Percentiles rank a stretch among this genome's conserved stretches.
Evolutionary conservation across 1,140 invertebrate species (phyloP).

Genomic region (Bombus affinis): DNA sequence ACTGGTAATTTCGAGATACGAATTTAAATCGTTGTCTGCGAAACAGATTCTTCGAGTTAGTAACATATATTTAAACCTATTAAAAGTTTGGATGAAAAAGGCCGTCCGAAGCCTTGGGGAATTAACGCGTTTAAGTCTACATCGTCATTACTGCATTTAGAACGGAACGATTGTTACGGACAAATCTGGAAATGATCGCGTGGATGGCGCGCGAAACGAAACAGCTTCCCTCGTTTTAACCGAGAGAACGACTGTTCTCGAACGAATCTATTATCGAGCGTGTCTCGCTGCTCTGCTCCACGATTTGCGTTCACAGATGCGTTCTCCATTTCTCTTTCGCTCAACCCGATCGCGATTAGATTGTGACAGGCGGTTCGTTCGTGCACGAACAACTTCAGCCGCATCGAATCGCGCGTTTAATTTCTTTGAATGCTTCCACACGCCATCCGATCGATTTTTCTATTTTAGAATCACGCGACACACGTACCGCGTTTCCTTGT

Average conservation of each 20-base stretch:
- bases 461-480: slow-evolving; percentile 2
- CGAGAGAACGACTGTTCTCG: slow-evolving; percentile 22
- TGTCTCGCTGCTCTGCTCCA: slow-evolving; percentile 11
- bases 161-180: background rate
- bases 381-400: background rate
- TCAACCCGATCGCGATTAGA: background rate
- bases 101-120: background rate
- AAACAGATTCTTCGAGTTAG: no score
- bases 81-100: no score
- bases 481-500: background rate
- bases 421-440: background rate
- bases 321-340: background rate
- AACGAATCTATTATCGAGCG: slow-evolving; percentile 36
- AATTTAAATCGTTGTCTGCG: no score
- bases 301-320: slow-evolving; percentile 15
- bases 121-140: background rate
- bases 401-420: background rate
- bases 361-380: background rate
- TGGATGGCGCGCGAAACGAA: background rate
- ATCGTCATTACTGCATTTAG: background rate
- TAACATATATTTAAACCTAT: no score
- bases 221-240: background rate
- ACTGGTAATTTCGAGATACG: rapidly evolving
- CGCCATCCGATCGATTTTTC: slow-evolving; percentile 25
- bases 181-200: slow-evolving; percentile 4